Evolutionary conservation across 2,888 invertebrate species (phyloP).

Genomic region (Neocrepidodera transversa): DNA sequence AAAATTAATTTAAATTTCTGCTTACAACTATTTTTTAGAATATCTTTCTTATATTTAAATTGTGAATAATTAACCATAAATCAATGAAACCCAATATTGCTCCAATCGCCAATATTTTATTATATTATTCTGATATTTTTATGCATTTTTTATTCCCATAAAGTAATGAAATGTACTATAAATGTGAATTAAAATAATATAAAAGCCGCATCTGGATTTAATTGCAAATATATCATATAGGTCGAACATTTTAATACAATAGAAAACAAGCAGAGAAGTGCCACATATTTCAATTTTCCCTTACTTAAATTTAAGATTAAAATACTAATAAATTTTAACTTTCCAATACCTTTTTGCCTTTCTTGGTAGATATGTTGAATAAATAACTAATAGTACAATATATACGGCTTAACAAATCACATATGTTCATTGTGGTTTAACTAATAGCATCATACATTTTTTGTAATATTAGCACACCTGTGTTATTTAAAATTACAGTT

Average conservation of each 20-base stretch:
- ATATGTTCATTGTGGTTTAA: neutral
- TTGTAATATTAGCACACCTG: constrained; percentile 5
- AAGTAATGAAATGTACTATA: too few relatives aligned
- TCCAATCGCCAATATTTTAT: too few relatives aligned
- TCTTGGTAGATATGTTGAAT: neutral
- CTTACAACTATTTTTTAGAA: too few relatives aligned
- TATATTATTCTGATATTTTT: too few relatives aligned
- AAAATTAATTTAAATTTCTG: too few relatives aligned
- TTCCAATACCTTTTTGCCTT: neutral
- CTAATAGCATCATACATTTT: neutral
- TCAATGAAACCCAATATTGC: too few relatives aligned
- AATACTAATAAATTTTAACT: neutral
- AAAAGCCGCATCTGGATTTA: neutral
- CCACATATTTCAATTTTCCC: neutral
- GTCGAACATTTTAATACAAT: constrained; percentile 3
- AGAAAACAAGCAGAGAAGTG: neutral
- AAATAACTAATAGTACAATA: neutral
- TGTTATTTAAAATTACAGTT: constrained; percentile 1
- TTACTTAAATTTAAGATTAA: neutral
- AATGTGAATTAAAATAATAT: too few relatives aligned
- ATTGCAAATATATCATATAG: neutral
- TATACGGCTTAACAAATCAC: neutral
- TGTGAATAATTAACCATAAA: too few relatives aligned
- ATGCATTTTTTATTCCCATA: too few relatives aligned
- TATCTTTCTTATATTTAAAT: too few relatives aligned